Conservation (phyloP, 2,888 invertebrate species). For the Microplitis manilae region DNA sequence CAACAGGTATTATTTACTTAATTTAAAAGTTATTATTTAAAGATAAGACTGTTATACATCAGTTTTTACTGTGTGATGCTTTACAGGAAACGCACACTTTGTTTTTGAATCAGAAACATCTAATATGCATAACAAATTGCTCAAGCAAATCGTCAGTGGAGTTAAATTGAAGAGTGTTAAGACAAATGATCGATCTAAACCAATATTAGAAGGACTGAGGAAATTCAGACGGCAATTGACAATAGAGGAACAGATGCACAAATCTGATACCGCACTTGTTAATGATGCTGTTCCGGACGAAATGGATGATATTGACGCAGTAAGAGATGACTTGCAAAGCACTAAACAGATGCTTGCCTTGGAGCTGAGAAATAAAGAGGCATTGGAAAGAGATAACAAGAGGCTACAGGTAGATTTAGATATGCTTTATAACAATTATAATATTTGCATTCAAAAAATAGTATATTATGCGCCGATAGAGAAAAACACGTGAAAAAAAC, state of each 20-base stretch:
- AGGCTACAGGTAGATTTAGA: conserved; percentile 74
- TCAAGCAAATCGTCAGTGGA: conserved; percentile 83
- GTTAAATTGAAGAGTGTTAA: conserved; percentile 82
- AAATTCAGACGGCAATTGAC: conserved; percentile 93
- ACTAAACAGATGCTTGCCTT: conserved; percentile 92
- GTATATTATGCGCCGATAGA: too few species aligned
- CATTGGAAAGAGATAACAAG: conserved; percentile 88
- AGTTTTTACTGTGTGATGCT: conserved; percentile 37
- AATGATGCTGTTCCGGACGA: conserved; percentile 81
- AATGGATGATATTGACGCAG: conserved; percentile 92
- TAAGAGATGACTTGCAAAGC: conserved; percentile 91
- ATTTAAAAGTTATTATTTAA: conserved; percentile 39
- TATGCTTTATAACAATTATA: neutral
- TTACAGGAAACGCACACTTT: conserved; percentile 81
- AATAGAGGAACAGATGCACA: conserved; percentile 90
- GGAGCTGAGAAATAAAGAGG: conserved; percentile 89
- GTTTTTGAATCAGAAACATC: conserved; percentile 90
- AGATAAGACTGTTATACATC: conserved; percentile 9
- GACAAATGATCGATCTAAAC: conserved; percentile 90
- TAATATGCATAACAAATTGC: conserved; percentile 84
- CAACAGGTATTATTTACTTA: conserved; percentile 59
- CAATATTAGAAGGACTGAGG: conserved; percentile 85
- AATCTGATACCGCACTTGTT: conserved; percentile 74
- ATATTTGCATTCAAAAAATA: too few species aligned
- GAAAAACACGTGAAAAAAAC: too few species aligned